Evolutionary conservation across 2,113 vertebrate genomes (phyloP).

Genomic region (Climacteris rufus): DNA sequence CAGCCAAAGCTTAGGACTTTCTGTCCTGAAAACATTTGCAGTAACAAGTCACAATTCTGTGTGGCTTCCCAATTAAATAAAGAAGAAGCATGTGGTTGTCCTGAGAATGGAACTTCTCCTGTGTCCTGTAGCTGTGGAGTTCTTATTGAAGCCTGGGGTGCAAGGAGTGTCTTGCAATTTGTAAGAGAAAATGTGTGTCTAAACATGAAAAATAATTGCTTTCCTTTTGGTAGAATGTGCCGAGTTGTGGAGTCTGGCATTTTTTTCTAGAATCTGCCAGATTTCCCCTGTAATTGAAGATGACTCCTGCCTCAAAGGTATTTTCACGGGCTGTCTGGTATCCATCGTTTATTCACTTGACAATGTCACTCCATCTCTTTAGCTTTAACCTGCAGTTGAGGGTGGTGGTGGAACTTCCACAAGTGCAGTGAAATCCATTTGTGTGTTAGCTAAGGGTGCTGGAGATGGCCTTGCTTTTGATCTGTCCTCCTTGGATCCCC

Average conservation of each 20-base stretch:
- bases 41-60: not conserved
- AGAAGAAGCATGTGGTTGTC: not conserved
- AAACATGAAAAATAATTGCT: not conserved
- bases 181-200: not conserved
- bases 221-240: not conserved
- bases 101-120: not conserved
- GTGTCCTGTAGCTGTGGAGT: not conserved
- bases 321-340: not conserved
- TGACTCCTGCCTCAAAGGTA: not conserved
- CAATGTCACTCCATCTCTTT: not conserved
- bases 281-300: not conserved
- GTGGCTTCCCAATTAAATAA: not conserved
- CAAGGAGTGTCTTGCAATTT: not conserved
- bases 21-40: constrained; percentile 16
- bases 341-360: not conserved
- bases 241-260: not conserved
- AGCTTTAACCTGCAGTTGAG: not conserved
- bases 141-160: not conserved
- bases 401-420: not conserved
- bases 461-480: not conserved
- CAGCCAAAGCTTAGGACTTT: not conserved
- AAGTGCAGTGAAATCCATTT: not conserved
- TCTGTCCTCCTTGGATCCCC: not conserved
- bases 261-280: not conserved
- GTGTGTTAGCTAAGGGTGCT: not conserved